These are phyloP conservation scores for Timandra comae DNA, from an alignment of 2,888 invertebrate genomes.

Conservation along the genomic window DNA sequence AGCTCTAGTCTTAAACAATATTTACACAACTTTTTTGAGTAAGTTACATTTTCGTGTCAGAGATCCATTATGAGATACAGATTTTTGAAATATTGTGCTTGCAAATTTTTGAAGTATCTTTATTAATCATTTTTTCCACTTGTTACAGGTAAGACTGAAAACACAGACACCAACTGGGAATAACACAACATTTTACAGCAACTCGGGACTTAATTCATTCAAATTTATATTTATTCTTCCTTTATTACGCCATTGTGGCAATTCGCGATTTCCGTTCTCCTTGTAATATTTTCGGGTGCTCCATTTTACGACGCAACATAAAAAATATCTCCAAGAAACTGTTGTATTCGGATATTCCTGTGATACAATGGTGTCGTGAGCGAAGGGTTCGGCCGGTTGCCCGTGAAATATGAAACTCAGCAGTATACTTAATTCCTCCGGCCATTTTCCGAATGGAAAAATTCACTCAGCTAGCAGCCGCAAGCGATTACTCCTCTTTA, in stretches of 20 bases:
- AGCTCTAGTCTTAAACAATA: conserved; percentile 12
- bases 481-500: conserved; percentile 66
- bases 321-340: conserved; percentile 46
- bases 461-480: conserved; percentile 60
- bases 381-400: conserved; percentile 32
- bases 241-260: conserved; percentile 41
- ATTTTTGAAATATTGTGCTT: no score
- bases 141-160: conserved; percentile 24
- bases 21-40: conserved; percentile 5
- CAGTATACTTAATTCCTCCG: conserved; percentile 58
- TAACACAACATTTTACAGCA: conserved; percentile 12
- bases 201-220: conserved; percentile 19
- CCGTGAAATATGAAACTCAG: conserved; percentile 56
- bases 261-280: conserved; percentile 44
- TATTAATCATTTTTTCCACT: no score
- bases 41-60: no score
- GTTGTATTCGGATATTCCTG: conserved; percentile 27
- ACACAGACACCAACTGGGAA: conserved; percentile 3
- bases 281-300: conserved; percentile 45
- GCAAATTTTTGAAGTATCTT: no score
- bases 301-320: conserved; percentile 54
- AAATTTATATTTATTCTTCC: conserved; percentile 40
- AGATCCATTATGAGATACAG: no score
- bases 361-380: conserved; percentile 21
- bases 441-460: conserved; percentile 66